Percentiles rank a stretch among this genome's conserved stretches.
phyloP scores from a whole-genome alignment of 1,140 invertebrate genomes.

The Achroia grisella region DNA sequence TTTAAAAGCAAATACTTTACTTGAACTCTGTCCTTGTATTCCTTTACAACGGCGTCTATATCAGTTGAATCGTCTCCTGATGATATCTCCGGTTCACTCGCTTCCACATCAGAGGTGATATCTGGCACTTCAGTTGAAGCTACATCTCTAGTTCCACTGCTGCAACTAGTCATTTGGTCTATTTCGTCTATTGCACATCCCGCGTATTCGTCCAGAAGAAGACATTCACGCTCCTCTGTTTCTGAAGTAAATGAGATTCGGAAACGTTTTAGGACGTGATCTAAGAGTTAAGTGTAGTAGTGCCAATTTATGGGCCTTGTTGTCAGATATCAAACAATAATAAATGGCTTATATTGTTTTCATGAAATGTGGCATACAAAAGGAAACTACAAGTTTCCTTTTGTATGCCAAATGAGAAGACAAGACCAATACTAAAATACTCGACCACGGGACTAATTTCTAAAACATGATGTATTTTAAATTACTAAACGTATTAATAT shows the following conservation, averaged over 20 bases:
- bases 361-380: too few species aligned
- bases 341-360: too few species aligned
- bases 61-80: constrained; percentile 72
- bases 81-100: constrained; percentile 55
- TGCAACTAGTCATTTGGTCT: constrained; percentile 39
- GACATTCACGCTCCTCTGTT: constrained; percentile 70
- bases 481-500: too few species aligned
- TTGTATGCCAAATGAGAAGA: too few species aligned
- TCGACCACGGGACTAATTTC: too few species aligned
- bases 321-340: too few species aligned
- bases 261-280: too few species aligned
- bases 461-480: too few species aligned
- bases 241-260: constrained; percentile 19
- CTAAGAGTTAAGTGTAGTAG: too few species aligned
- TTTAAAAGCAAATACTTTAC: constrained; percentile 24
- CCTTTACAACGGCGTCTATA: constrained; percentile 75
- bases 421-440: too few species aligned
- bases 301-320: too few species aligned
- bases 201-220: constrained; percentile 71
- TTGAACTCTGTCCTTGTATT: constrained; percentile 73
- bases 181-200: constrained; percentile 51
- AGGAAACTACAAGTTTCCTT: too few species aligned
- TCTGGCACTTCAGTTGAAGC: constrained; percentile 56
- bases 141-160: constrained; percentile 33
- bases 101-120: constrained; percentile 45